These are phyloP conservation scores for Cranoglanis bouderius DNA, from an alignment of 2,113 vertebrate genomes.

Conservation along the genomic window DNA sequence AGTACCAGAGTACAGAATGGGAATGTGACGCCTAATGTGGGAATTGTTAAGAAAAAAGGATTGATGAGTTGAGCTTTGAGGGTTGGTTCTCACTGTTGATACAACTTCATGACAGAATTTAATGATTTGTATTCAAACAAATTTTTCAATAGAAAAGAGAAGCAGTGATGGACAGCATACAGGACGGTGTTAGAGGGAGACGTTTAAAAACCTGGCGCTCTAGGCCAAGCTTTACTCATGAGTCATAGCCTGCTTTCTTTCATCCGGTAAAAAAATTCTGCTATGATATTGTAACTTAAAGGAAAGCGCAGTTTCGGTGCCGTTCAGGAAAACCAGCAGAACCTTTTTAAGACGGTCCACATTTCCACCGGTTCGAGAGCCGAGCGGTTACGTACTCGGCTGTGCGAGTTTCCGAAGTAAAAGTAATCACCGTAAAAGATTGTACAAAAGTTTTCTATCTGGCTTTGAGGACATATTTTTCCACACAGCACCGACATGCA, in stretches of 20 bases:
- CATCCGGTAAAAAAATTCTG: not conserved
- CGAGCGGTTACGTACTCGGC: not conserved
- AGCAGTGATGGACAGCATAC: not conserved
- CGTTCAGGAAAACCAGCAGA: constrained; percentile 16
- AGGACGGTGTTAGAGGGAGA: constrained; percentile 16
- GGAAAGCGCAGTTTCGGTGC: not conserved
- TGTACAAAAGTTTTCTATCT: not conserved
- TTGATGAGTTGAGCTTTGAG: not conserved
- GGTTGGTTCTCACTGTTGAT: not conserved
- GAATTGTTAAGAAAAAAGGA: not conserved
- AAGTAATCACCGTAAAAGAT: not conserved
- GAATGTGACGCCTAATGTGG: not conserved
- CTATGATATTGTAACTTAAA: not conserved
- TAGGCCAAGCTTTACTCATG: not conserved
- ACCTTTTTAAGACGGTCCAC: not conserved
- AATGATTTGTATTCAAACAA: not conserved
- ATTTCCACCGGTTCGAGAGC: not conserved
- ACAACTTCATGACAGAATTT: not conserved
- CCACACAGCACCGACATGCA: not conserved
- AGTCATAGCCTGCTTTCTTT: not conserved
- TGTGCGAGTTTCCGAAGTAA: not conserved
- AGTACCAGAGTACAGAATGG: constrained; percentile 30
- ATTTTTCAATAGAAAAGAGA: not conserved
- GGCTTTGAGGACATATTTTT: not conserved
- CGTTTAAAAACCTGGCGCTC: constrained; percentile 31